These are phyloP conservation scores for Dolichomitus sp. DNA, from an alignment of 2,888 invertebrate genomes.

Conservation along the genomic window DNA sequence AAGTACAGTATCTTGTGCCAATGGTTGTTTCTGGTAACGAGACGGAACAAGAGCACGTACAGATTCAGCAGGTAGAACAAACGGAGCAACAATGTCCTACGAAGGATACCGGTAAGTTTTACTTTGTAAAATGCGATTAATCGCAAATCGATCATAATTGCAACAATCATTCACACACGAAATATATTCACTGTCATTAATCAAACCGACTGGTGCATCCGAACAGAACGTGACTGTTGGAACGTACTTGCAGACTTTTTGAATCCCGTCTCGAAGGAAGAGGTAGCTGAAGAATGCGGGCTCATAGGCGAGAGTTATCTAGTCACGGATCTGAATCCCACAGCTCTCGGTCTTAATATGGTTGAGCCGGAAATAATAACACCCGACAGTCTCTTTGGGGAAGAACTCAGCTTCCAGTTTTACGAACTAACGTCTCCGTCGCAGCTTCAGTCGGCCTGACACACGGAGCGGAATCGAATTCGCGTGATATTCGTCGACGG, in stretches of 20 bases:
- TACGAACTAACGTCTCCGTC: conserved; percentile 86
- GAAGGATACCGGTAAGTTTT: conserved; percentile 81
- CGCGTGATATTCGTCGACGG: conserved; percentile 81
- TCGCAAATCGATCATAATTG: background rate
- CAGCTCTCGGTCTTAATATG: conserved; percentile 87
- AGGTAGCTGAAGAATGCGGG: conserved; percentile 93
- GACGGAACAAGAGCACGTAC: conserved; percentile 47
- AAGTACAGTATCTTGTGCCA: conserved; percentile 88
- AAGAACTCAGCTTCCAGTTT: conserved; percentile 87
- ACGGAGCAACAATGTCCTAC: conserved; percentile 73
- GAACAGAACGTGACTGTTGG: conserved; percentile 71
- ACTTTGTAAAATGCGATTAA: background rate
- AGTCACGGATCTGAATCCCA: conserved; percentile 88
- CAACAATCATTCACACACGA: background rate
- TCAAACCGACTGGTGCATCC: conserved; percentile 49
- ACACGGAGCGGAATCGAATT: conserved; percentile 76
- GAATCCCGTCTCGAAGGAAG: conserved; percentile 91
- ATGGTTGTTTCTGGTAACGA: conserved; percentile 79
- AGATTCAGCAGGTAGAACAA: conserved; percentile 69
- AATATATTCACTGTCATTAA: conserved; percentile 56
- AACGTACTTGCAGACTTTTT: conserved; percentile 87
- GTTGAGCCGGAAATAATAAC: conserved; percentile 87
- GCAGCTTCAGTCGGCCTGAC: conserved; percentile 85
- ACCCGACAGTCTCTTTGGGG: conserved; percentile 87
- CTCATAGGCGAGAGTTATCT: conserved; percentile 88